These are phyloP conservation scores for Prunella fulvescens DNA, from an alignment of 2,113 vertebrate species.

Conservation along the genomic window DNA sequence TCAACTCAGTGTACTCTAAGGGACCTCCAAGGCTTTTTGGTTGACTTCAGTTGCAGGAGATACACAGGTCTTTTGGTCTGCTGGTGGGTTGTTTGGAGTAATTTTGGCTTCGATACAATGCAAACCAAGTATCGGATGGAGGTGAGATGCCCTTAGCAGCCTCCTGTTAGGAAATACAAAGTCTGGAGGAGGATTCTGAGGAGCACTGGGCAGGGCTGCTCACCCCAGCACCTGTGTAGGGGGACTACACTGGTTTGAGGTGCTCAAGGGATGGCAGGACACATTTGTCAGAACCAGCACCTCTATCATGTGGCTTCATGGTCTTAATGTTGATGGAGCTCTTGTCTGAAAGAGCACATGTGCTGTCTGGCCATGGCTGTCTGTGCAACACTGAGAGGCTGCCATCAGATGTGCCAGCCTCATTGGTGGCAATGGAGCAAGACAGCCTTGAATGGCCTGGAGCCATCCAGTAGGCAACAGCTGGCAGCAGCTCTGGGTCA, in stretches of 20 bases:
- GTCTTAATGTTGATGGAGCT: neutral
- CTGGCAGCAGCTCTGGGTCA: neutral
- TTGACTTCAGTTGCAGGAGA: neutral
- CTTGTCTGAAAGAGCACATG: fast-evolving
- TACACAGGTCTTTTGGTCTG: neutral
- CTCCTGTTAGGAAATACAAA: neutral
- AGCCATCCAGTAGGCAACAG: neutral
- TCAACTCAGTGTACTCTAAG: neutral
- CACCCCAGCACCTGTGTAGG: fast-evolving
- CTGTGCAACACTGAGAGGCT: neutral
- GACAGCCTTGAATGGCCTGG: neutral
- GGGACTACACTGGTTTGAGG: fast-evolving
- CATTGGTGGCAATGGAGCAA: fast-evolving
- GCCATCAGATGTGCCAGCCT: neutral
- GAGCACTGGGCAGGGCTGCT: neutral
- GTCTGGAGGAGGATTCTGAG: neutral
- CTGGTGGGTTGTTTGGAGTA: neutral
- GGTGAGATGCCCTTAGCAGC: neutral
- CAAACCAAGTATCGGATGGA: neutral
- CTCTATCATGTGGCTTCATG: neutral
- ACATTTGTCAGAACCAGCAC: neutral
- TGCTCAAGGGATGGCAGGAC: neutral
- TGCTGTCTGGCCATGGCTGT: neutral
- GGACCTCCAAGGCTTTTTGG: neutral
- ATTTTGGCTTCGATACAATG: neutral